Percentiles rank a stretch among this genome's conserved stretches.
phyloP scores from a whole-genome alignment of 2,888 invertebrate species.

The Drosophila merina region DNA sequence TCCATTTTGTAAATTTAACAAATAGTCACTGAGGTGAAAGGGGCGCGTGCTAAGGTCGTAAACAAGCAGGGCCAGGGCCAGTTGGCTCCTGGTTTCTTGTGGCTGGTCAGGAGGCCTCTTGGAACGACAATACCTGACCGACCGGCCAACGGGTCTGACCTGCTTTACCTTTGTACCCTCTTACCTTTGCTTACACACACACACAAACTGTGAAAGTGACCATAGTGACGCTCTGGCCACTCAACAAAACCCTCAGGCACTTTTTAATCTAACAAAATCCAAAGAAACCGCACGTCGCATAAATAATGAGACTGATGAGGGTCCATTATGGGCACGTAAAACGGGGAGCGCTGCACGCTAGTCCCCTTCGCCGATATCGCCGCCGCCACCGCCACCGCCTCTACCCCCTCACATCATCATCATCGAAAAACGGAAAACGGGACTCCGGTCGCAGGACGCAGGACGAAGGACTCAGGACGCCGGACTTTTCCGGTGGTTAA shows the following conservation, averaged over 20 bases:
- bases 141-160: conserved; percentile 62
- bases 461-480: conserved; percentile 3
- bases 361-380: conserved; percentile 4
- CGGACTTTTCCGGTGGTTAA: conserved; percentile 20
- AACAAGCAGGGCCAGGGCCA: conserved; percentile 61
- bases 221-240: conserved; percentile 73
- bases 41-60: conserved; percentile 72
- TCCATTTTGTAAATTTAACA: conserved; percentile 78
- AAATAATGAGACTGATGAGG: conserved; percentile 81
- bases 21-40: conserved; percentile 72
- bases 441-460: conserved; percentile 7
- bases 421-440: conserved; percentile 14
- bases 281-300: conserved; percentile 81
- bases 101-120: conserved; percentile 25
- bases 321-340: conserved; percentile 80
- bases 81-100: conserved; percentile 16
- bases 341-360: conserved; percentile 44
- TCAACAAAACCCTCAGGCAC: conserved; percentile 79
- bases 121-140: conserved; percentile 77
- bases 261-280: conserved; percentile 80
- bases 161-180: conserved; percentile 65
- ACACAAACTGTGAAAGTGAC: conserved; percentile 54
- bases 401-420: conserved; percentile 12
- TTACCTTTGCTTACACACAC: conserved; percentile 29
- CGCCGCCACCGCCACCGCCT: neutral